A percentile compares a stretch with the other conserved stretches of the same genome.
Conservation (phyloP, 2,797 vertebrate species). For the Nyctalus aviator region DNA sequence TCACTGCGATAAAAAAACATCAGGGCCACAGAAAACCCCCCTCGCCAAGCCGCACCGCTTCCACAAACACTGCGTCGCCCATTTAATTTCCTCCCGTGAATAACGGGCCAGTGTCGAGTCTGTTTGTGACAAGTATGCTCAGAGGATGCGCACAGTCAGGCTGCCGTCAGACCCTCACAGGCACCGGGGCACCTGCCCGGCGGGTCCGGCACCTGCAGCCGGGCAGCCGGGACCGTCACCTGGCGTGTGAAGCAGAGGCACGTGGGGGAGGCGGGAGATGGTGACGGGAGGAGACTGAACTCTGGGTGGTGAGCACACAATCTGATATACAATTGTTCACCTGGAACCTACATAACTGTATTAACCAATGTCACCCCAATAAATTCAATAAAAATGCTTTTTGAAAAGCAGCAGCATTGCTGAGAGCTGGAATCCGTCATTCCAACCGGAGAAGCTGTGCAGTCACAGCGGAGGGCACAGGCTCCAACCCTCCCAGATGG, state of each 20-base stretch:
- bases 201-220: accelerated
- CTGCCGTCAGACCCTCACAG: accelerated
- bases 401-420: background rate
- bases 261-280: accelerated
- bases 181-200: accelerated
- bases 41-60: background rate
- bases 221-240: accelerated
- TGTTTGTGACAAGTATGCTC: background rate
- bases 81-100: background rate
- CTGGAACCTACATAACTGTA: background rate
- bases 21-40: background rate
- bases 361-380: background rate
- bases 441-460: background rate
- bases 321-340: too few relatives aligned
- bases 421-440: background rate
- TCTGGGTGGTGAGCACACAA: background rate
- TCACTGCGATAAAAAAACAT: background rate
- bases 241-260: accelerated
- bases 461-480: accelerated
- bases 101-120: accelerated
- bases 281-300: background rate
- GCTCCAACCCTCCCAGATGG: accelerated
- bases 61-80: accelerated
- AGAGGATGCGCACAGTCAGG: accelerated
- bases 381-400: background rate